Conservation (phyloP, 2,113 vertebrate species). For the Lethenteron camtschaticum region DNA sequence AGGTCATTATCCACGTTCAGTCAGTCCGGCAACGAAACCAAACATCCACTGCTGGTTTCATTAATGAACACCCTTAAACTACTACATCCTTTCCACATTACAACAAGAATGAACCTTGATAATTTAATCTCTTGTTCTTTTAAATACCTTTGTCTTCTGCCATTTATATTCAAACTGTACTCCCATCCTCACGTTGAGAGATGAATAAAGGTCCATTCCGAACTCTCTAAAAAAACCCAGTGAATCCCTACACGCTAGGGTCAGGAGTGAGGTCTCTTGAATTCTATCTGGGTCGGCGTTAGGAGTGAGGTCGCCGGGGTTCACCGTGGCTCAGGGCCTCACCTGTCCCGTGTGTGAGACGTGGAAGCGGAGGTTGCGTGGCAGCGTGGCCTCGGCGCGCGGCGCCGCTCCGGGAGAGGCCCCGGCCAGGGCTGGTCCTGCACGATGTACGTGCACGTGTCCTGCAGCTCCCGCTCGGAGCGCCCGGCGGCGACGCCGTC, state of each 20-base stretch:
- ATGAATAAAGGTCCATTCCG: neutral
- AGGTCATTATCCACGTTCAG: no score
- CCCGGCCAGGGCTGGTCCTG: slow-evolving; percentile 25
- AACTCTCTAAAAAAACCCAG: neutral
- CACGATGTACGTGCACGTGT: slow-evolving; percentile 32
- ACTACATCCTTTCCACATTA: no score
- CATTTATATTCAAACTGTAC: no score
- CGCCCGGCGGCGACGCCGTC: no score
- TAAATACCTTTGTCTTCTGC: no score
- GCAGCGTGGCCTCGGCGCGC: slow-evolving; percentile 29
- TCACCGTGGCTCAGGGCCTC: slow-evolving; percentile 10
- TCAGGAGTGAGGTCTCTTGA: neutral
- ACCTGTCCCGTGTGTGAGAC: slow-evolving; percentile 24
- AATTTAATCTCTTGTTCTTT: no score
- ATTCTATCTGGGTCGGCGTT: neutral
- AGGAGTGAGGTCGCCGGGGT: neutral
- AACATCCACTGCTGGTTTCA: no score
- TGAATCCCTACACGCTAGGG: neutral
- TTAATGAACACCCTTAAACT: no score
- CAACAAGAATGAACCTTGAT: no score
- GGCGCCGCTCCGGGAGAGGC: slow-evolving; percentile 17
- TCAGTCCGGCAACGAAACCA: no score
- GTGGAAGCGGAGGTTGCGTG: slow-evolving; percentile 27
- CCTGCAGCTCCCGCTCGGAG: slow-evolving; percentile 23
- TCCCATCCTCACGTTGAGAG: no score